Evolutionary conservation across 2,888 invertebrate species (phyloP).

Genomic region (Electrophaes corylata): DNA sequence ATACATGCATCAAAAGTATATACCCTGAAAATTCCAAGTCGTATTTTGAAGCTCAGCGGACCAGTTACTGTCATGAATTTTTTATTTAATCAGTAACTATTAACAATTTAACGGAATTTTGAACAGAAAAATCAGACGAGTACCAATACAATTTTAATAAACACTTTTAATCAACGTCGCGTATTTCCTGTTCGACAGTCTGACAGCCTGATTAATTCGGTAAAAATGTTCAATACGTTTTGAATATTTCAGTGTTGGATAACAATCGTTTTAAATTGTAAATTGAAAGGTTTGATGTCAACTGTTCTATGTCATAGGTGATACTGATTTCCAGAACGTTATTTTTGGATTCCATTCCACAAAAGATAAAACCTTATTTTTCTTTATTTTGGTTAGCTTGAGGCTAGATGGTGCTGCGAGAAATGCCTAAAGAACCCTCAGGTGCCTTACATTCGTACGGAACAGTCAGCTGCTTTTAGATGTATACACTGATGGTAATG

Average conservation of each 20-base stretch:
- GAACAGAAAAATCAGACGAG: slow-evolving; percentile 41
- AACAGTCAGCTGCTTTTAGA: no score
- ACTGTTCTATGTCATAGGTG: background rate
- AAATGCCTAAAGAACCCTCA: no score
- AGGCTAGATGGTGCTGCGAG: no score
- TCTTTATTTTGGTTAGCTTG: no score
- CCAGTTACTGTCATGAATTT: no score
- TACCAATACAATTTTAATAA: slow-evolving; percentile 46
- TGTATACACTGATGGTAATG: no score
- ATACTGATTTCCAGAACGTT: background rate
- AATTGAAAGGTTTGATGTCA: slow-evolving; percentile 8
- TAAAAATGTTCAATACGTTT: slow-evolving; percentile 33
- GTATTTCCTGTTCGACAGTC: slow-evolving; percentile 37
- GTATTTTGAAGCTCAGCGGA: no score
- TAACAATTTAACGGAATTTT: slow-evolving; percentile 29
- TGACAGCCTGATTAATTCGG: slow-evolving; percentile 46
- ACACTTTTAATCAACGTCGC: slow-evolving; percentile 48
- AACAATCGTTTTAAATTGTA: slow-evolving; percentile 23
- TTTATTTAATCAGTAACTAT: background rate
- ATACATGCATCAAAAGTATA: no score
- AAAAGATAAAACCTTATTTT: background rate
- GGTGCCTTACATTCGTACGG: no score
- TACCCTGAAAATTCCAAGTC: no score
- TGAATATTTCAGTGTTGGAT: slow-evolving; percentile 37
- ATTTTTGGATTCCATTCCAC: background rate